Evolutionary conservation across 2,797 vertebrate species (phyloP).

Genomic region (Megaceryle alcyon): DNA sequence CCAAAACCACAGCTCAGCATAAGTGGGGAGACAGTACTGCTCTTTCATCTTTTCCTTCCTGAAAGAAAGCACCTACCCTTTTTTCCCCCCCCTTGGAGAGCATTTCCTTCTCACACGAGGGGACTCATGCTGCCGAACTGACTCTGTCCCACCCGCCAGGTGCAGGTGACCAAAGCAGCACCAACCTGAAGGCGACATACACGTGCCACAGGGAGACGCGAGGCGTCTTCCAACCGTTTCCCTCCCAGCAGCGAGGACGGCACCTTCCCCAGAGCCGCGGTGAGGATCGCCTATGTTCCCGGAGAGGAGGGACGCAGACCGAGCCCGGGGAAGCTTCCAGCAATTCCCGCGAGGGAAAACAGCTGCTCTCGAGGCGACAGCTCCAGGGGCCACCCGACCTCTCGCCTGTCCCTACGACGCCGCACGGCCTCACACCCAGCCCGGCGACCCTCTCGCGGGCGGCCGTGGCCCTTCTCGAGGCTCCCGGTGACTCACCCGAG

Average conservation of each 20-base stretch:
- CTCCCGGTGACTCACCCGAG: not conserved
- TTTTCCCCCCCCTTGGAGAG: not conserved
- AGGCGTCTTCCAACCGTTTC: accelerated
- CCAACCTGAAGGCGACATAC: accelerated
- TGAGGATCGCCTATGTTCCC: accelerated
- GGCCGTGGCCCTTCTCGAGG: not conserved
- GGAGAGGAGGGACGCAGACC: not conserved
- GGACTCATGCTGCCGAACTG: accelerated
- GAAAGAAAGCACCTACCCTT: not conserved
- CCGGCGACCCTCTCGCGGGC: not conserved
- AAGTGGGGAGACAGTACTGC: accelerated
- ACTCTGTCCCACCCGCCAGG: not conserved
- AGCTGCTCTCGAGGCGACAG: not conserved
- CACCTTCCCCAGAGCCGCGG: not conserved
- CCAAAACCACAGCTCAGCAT: not conserved
- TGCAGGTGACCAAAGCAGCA: not conserved
- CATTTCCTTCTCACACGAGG: not conserved
- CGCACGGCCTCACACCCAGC: not conserved
- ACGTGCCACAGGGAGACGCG: not conserved
- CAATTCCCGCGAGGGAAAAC: not conserved
- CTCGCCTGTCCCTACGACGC: not conserved
- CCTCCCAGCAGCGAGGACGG: not conserved
- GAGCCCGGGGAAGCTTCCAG: not conserved
- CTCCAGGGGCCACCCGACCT: not conserved
- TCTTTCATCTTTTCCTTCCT: not conserved